Conservation (phyloP, 92 coral and sea anemone species). For the Micromussa lordhowensis region DNA sequence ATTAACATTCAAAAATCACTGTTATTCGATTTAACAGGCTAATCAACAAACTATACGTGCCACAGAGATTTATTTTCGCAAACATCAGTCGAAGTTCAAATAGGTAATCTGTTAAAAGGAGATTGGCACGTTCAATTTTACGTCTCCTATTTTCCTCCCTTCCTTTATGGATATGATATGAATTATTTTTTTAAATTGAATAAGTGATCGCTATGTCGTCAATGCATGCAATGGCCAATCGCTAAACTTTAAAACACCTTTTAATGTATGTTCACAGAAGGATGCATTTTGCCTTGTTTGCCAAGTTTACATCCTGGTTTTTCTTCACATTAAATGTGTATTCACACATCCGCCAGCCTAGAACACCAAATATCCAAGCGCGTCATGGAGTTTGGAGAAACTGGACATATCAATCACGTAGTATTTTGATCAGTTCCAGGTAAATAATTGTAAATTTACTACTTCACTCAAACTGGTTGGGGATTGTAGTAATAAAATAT, state of each 20-base stretch:
- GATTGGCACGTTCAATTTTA: not conserved
- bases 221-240: not conserved
- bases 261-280: not conserved
- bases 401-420: not conserved
- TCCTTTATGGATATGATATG: too few species aligned
- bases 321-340: not conserved
- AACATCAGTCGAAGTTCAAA: not conserved
- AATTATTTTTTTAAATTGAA: not conserved
- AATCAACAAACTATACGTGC: not conserved
- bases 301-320: not conserved
- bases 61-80: not conserved
- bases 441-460: not conserved
- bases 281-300: not conserved
- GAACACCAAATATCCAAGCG: not conserved
- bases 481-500: not conserved
- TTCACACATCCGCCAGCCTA: not conserved
- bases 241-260: not conserved
- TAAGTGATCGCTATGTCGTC: not conserved
- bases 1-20: not conserved
- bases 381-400: not conserved
- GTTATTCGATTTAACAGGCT: not conserved
- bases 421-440: not conserved
- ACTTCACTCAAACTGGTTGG: not conserved
- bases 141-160: too few species aligned
- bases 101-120: not conserved